Evolutionary conservation across 2,797 vertebrate species (phyloP), one percentile per base, ranked within the genome.

Genomic region (Centropyge bicolor): DNA sequence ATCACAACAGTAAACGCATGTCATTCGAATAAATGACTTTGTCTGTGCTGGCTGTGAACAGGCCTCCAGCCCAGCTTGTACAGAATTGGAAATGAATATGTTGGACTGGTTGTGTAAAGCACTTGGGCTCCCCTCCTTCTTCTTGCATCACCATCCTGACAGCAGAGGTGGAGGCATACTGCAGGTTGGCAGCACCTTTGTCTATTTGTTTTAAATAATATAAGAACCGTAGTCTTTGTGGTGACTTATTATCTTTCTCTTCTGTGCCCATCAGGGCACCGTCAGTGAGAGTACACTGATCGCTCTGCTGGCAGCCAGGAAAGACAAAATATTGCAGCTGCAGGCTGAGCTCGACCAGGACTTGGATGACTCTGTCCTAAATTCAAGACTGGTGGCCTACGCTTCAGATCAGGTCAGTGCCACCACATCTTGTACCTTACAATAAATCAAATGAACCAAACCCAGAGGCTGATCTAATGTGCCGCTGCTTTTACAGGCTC

Each of bases 51-150:
- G 22, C 70, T 77, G 56, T 83, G 3, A 77, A 45, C 89, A 99
- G 98, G 98, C 98, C 0, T 98, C 98, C 49, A 98, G 98, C 74
- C 98, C 98, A 36, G 98, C 95, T 0, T 98, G 97, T 80, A 99
- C 98, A 11, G 98, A 99, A 74, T 89, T 99, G 93, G 98, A 99
- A 90, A 98, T 99, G 90, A 96, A 96, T 24, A 91, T 99, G 74
- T 96, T 98, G 97, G 98, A 99, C 86, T 99, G 98, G 98, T 78
- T 99, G 86, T 98, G 97, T 70, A 97, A 98, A 94, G 98, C 98
- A 68, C 91, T 99, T 72, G 98, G 96, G 0, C 98, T 99, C 35
- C 98, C 98, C 0, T 91, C 95, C 49, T 95, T 96, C 83, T 99
- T 98, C 88, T 91, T 98, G 48, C 98, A 99, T 70, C 91, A 98